Base-by-base conservation (phyloP, 2,113 vertebrate genomes). In the Sclerurus mexicanus region DNA sequence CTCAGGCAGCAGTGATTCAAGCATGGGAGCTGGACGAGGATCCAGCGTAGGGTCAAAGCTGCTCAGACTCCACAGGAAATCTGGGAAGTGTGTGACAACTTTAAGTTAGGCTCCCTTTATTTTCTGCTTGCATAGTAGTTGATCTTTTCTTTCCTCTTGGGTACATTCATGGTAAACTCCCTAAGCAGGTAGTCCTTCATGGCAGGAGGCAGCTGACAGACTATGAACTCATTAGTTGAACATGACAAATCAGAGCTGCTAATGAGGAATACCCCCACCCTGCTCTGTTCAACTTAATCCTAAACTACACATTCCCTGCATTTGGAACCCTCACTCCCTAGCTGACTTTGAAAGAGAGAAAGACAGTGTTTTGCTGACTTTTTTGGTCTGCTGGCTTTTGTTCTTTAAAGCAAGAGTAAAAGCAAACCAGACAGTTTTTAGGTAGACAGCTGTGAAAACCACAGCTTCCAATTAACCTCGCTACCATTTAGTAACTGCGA, bases 1-100 rank as follows among this genome's bases (percentile, higher is more conserved):
- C 95, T 96, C 90, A 96, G 96, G 93, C 95, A 97, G 86, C 92
- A 94, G 78, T 86, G 92, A 96, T 89, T 96, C 86, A 94, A 95
- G 88, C 69, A 96, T 58, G 81, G 86, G 59, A 94, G 93, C 89
- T 95, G 89, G 81, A 93, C 67, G 40, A 91, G 83, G 93, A 96
- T 96, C 90, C 93, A 94, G 93, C 2, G 12, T 8, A 90, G 93
- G 91, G 90, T 91, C 85, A 97, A 87, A 96, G 90, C 93, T 96
- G 95, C 94, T 96, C 92, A 97, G 89, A 91, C 90, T 89, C 92
- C 95, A 96, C 40, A 84, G 85, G 79, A 95, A 95, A 96, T 87
- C 90, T 95, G 95, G 94, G 92, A 94, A 96, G 81, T 94, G 75
- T 95, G 95, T 94, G 92, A 96, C 92, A 96, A 93, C 92, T 93